A percentile compares a stretch with the other conserved stretches of the same genome.
These are phyloP conservation scores for Rhopalosiphum maidis DNA, from an alignment of 1,140 invertebrate species.

Conservation along the genomic window DNA sequence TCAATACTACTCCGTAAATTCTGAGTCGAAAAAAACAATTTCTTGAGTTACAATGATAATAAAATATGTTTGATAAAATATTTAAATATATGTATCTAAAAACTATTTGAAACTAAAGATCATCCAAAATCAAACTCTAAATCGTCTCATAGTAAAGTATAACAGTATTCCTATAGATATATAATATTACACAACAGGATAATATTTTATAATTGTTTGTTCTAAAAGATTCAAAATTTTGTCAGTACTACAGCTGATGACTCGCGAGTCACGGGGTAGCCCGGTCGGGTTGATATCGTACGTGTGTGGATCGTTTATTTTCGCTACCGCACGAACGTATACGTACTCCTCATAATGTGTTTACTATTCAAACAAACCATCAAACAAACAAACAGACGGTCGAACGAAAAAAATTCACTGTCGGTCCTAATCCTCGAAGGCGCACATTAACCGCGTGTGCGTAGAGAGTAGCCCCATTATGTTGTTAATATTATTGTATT, in stretches of 20 bases:
- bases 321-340: neutral
- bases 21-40: neutral
- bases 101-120: neutral
- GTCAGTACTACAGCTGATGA: neutral
- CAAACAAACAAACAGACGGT: neutral
- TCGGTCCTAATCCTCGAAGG: constrained; percentile 30
- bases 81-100: neutral
- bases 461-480: constrained; percentile 16
- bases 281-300: neutral
- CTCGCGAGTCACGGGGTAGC: neutral
- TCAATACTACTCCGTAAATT: neutral
- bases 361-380: neutral
- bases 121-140: neutral
- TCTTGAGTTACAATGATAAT: neutral
- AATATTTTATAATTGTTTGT: neutral
- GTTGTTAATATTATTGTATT: constrained; percentile 20
- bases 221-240: neutral
- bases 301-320: constrained; percentile 35
- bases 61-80: neutral
- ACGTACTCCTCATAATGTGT: neutral
- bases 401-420: neutral
- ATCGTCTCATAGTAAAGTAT: neutral
- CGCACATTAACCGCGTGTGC: constrained; percentile 36
- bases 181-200: neutral
- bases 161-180: neutral